Evolutionary conservation across 2,797 vertebrate genomes (phyloP), one percentile per base, ranked within the genome.

Genomic region (Limnodromus scolopaceus): DNA sequence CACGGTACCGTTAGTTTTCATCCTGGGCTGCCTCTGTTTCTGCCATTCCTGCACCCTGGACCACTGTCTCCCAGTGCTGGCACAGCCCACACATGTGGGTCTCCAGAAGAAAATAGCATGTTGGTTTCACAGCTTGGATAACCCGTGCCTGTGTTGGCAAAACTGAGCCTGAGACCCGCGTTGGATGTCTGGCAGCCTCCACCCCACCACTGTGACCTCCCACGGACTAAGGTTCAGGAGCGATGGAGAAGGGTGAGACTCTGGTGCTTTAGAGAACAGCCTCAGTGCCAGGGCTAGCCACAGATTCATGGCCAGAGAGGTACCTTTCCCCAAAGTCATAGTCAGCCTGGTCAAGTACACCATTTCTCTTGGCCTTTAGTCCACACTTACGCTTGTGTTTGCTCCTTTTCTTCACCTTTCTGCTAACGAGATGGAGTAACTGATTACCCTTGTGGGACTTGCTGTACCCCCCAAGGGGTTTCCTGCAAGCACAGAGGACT

Each of bases 1-100:
- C 53, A 34, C 32, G 14, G 8, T 13, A 13, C 19, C 46, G 5
- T 14, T 20, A 17, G 14, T 32, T 27, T 24, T 27, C 19, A 55
- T 23, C 53, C 41, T 13, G 24, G 13, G n/a, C 61, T 0, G 2
- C n/a, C 36, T 41, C 36, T 0, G 0, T 4, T 32, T 68, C 49
- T 36, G 25, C 45, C 19, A 2, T 39, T 51, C 57, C 39, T 9
- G 3, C 22, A 41, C 45, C 49, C 45, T 20, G 39, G 49, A 18
- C 48, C 30, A 22, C 36, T 5, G 7, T 39, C 27, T 34, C 45
- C 58, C 30, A 14, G 78, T 2, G 13, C 18, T 3, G 41, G 34
- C 82, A 69, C 34, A 38, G 60, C 30, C 30, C 46, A 19, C 30
- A 13, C 46, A 4, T 18, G 23, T 6, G 16, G 53, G 13, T 66